Evolutionary conservation across 2,113 vertebrate genomes (phyloP).

Genomic region (Leucoraja erinaceus): DNA sequence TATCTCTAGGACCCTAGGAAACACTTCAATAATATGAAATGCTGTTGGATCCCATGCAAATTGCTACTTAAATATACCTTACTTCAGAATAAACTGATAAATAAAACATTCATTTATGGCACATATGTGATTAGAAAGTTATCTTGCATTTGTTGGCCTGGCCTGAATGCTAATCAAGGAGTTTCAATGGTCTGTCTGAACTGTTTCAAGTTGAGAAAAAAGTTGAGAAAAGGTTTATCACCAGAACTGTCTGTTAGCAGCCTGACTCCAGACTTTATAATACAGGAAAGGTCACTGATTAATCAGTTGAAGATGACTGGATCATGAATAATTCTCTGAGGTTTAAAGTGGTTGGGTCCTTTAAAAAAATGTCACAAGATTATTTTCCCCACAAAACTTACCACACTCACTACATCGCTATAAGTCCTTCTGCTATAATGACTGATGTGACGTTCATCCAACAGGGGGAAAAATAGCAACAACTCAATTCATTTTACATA

Average conservation of each 20-base stretch:
- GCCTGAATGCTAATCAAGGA: neutral
- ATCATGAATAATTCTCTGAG: neutral
- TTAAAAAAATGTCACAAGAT: neutral
- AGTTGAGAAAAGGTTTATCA: neutral
- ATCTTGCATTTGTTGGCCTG: neutral
- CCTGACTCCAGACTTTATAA: neutral
- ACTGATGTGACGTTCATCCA: neutral
- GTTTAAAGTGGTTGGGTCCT: neutral
- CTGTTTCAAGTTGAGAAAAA: neutral
- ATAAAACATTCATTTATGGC: neutral
- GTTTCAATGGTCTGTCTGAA: neutral
- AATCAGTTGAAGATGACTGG: neutral
- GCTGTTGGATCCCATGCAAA: neutral
- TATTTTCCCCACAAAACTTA: neutral
- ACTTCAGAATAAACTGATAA: neutral
- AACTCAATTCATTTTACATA: neutral
- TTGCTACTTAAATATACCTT: neutral
- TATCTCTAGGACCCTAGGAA: neutral
- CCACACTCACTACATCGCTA: neutral
- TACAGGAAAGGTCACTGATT: neutral
- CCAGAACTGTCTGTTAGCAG: neutral
- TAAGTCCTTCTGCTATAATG: neutral
- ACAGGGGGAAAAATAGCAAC: neutral
- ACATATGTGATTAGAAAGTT: neutral
- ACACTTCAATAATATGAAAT: neutral